Conservation (phyloP, 1,140 invertebrate genomes). For the Samia ricini region DNA sequence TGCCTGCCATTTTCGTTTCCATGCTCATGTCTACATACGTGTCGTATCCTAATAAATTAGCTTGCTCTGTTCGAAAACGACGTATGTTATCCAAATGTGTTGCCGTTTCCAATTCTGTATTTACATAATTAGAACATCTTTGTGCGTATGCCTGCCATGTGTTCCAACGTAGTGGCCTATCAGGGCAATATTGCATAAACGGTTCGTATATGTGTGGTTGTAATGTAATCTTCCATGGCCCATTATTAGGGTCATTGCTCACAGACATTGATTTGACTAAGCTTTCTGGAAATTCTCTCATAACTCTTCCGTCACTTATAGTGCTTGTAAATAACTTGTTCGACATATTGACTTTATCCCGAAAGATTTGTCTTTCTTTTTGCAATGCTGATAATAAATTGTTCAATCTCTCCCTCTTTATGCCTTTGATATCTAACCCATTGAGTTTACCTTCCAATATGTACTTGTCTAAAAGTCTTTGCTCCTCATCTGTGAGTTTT, state of each 20-base stretch:
- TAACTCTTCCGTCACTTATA: slow-evolving; percentile 81
- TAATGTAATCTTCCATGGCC: slow-evolving; percentile 89
- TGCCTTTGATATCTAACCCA: slow-evolving; percentile 80
- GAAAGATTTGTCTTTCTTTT: slow-evolving; percentile 79
- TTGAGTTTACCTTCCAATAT: slow-evolving; percentile 89
- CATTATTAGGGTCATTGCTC: slow-evolving; percentile 81
- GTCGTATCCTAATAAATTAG: slow-evolving; percentile 87
- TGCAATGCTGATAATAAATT: slow-evolving; percentile 71
- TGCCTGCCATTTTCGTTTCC: slow-evolving; percentile 96
- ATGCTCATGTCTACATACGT: slow-evolving; percentile 92
- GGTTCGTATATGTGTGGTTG: slow-evolving; percentile 83
- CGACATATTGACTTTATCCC: slow-evolving; percentile 80
- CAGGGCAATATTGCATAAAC: slow-evolving; percentile 91
- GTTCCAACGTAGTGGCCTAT: slow-evolving; percentile 87
- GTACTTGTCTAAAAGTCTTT: slow-evolving; percentile 87
- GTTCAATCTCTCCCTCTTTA: slow-evolving; percentile 71
- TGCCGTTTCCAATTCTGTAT: slow-evolving; percentile 84
- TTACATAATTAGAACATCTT: slow-evolving; percentile 82
- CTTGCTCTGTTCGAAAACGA: slow-evolving; percentile 82
- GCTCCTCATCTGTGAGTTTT: slow-evolving; percentile 82
- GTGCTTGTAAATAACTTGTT: slow-evolving; percentile 82
- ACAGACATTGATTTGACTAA: slow-evolving; percentile 83
- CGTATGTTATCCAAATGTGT: slow-evolving; percentile 88
- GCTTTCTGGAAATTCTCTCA: slow-evolving; percentile 86
- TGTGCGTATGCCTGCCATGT: slow-evolving; percentile 87